Evolutionary conservation across 2,113 vertebrate species (phyloP), one percentile per base, ranked within the genome.

Genomic region (Loxodonta africana): DNA sequence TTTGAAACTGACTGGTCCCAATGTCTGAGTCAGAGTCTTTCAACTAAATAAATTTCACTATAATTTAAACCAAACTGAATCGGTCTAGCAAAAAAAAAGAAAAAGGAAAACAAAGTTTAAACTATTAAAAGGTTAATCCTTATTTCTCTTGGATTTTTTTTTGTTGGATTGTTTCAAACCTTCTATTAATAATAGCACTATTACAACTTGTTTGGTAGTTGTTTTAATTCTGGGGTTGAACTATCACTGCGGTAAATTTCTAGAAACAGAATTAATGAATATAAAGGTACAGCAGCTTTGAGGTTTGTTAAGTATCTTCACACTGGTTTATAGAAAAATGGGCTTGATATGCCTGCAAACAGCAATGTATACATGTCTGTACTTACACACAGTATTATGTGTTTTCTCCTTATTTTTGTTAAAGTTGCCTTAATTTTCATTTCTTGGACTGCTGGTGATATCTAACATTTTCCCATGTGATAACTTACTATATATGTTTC

Each of bases 1-100:
- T 83, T 9, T 87, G 62, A 95, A 82, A 83, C 33, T 69, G 37
- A 80, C 1, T 44, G 60, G 48, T 71, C 28, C 48, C 60, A 82
- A 62, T 91, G 78, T 90, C 65, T 90, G 57, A 74, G 6, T 74
- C 46, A 74, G 23, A 4, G 57, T 41, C 8, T 93, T n/a, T 74
- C 62, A 83, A 94, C 4, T 51, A 65, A 82, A 9, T 11, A 83
- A 96, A 60, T 44, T 80, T 48, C 37, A 89, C 41, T 62, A 51
- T 78, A 77, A 83, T 85, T 81, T 87, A 87, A 85, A 83, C 21
- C 41, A 82, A 87, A 95, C 6, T 83, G 85, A 51, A 81, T 71
- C 15, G 60, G 18, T 15, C 2, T n/a, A 76, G 30, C 2, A 77
- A 41, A n/a, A 86, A 41, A 44, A 77, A 44, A 46, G 46, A 62